Conservation (phyloP, 1,140 invertebrate species). For the Drosophila nigrodunni region DNA sequence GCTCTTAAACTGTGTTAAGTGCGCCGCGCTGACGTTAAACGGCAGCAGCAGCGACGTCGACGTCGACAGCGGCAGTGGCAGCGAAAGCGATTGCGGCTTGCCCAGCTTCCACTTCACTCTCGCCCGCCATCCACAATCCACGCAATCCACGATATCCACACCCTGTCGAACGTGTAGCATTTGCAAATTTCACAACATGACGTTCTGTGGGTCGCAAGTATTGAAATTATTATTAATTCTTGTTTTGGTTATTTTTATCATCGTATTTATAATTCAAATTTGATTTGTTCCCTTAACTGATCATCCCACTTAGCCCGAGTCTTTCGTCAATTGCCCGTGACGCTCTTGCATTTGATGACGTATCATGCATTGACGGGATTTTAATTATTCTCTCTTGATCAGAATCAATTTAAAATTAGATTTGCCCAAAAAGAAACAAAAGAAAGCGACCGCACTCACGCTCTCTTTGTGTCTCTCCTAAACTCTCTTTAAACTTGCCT, state of each 20-base stretch:
- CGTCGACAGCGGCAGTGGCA: too few species aligned
- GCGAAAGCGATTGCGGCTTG: too few species aligned
- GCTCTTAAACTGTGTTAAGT: conserved; percentile 60
- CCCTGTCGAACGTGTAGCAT: background rate
- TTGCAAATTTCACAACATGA: conserved; percentile 30
- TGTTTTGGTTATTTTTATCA: conserved; percentile 40
- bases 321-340: conserved; percentile 25
- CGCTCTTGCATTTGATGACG: conserved; percentile 26
- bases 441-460: background rate
- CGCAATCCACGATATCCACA: conserved; percentile 17
- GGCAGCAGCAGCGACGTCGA: background rate
- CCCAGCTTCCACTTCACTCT: background rate
- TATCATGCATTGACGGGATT: background rate
- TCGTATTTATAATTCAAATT: conserved; percentile 34
- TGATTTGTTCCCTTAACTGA: conserved; percentile 38
- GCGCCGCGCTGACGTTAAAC: conserved; percentile 42
- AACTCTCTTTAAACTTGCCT: background rate
- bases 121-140: background rate
- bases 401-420: conserved; percentile 9
- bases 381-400: too few species aligned
- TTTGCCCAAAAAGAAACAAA: conserved; percentile 11
- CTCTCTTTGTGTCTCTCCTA: background rate
- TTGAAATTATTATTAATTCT: conserved; percentile 21
- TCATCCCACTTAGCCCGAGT: background rate
- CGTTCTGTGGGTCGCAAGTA: conserved; percentile 53